Percentiles rank a stretch among this genome's conserved stretches.
phyloP scores from a whole-genome alignment of 2,888 invertebrate genomes.

The Pristionchus entomophagus region DNA sequence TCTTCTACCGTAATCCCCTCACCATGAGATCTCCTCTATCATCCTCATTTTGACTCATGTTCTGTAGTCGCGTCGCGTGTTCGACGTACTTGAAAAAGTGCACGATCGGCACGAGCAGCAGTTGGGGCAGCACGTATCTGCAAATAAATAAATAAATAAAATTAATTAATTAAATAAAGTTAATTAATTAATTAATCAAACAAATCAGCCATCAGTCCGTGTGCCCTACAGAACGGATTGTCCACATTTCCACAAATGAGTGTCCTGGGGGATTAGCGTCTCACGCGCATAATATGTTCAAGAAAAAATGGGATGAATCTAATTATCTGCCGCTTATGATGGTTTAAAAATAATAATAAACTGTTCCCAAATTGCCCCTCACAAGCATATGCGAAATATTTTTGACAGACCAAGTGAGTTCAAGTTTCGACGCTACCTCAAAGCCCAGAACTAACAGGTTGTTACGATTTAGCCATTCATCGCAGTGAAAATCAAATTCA shows the following conservation, averaged over 20 bases:
- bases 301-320: no score
- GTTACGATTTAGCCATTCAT: no score
- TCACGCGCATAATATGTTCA: neutral
- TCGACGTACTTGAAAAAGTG: constrained; percentile 70
- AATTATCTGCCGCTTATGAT: no score
- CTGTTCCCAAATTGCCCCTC: no score
- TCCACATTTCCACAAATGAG: neutral
- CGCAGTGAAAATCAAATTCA: no score
- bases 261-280: neutral
- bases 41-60: constrained; percentile 42
- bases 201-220: neutral
- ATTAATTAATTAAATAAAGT: neutral
- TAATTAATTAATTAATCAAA: neutral
- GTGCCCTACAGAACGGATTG: neutral
- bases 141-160: constrained; percentile 47
- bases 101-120: constrained; percentile 67
- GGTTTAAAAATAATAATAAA: no score
- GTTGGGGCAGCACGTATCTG: constrained; percentile 71
- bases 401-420: no score
- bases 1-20: neutral
- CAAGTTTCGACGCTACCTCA: no score
- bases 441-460: no score
- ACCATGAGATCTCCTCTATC: constrained; percentile 45
- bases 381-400: no score
- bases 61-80: constrained; percentile 49